Conservation (phyloP, 23 tunicate species). For the Oikopleura dioica region DNA sequence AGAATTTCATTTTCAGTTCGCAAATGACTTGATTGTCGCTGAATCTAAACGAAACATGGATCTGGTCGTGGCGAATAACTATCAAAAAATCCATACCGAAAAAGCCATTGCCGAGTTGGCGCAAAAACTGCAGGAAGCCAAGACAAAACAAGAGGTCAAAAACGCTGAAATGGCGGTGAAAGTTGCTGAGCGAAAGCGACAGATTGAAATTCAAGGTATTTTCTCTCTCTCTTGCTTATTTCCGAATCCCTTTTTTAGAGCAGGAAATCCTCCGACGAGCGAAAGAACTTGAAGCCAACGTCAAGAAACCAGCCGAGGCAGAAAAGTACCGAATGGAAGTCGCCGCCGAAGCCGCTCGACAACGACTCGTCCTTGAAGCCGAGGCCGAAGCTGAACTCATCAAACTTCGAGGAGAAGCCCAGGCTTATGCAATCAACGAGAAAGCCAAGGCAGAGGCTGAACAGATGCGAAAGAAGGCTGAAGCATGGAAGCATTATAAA, state of each 20-base stretch:
- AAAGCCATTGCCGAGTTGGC: constrained; percentile 90
- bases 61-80: constrained; percentile 76
- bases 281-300: constrained; percentile 73
- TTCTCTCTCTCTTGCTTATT: too few species aligned
- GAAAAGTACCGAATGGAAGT: constrained; percentile 80
- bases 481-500: constrained; percentile 82
- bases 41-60: constrained; percentile 72
- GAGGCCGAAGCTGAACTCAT: constrained; percentile 63
- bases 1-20: constrained; percentile 21
- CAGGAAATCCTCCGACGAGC: constrained; percentile 76
- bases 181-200: constrained; percentile 58
- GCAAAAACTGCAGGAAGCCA: constrained; percentile 73
- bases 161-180: constrained; percentile 94
- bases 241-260: too few species aligned
- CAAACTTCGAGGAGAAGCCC: constrained; percentile 57
- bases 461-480: constrained; percentile 93
- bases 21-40: constrained; percentile 71
- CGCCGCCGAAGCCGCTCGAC: too few species aligned
- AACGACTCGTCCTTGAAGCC: constrained; percentile 55
- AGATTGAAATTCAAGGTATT: constrained; percentile 76
- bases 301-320: constrained; percentile 91
- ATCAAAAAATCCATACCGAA: constrained; percentile 38
- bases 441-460: constrained; percentile 51
- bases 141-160: constrained; percentile 81
- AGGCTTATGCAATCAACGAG: constrained; percentile 62